Conservation (phyloP, 2,797 vertebrate species). For the Acipenser ruthenus region DNA sequence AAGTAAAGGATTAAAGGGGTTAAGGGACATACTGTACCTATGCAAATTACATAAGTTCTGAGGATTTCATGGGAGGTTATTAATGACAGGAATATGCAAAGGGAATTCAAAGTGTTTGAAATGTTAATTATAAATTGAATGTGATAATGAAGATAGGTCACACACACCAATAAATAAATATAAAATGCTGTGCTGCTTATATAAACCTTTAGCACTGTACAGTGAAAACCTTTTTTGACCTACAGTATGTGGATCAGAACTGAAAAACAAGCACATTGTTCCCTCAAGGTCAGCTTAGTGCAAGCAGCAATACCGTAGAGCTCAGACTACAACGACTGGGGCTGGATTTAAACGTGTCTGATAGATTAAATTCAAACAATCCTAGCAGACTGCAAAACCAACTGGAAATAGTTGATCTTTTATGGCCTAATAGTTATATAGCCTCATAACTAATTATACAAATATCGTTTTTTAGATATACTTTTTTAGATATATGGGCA, state of each 20-base stretch:
- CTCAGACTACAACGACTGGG: too few species aligned
- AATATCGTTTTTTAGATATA: too few species aligned
- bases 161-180: constrained; percentile 34
- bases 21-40: constrained; percentile 36
- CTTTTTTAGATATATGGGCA: too few species aligned
- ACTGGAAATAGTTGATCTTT: too few species aligned
- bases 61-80: constrained; percentile 38
- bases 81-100: constrained; percentile 50
- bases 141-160: constrained; percentile 46
- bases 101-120: constrained; percentile 57
- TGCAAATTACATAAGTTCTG: constrained; percentile 49
- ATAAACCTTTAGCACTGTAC: too few species aligned
- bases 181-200: too few species aligned
- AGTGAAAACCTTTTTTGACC: too few species aligned
- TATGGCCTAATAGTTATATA: too few species aligned
- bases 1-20: neutral
- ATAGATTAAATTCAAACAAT: too few species aligned
- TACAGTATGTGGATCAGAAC: neutral
- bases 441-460: too few species aligned
- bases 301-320: neutral
- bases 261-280: neutral
- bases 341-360: too few species aligned
- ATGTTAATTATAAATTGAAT: constrained; percentile 58
- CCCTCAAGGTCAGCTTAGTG: neutral
- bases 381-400: too few species aligned